Conservation (phyloP, 2,113 vertebrate species). For the Mesembrinibis cayennensis region DNA sequence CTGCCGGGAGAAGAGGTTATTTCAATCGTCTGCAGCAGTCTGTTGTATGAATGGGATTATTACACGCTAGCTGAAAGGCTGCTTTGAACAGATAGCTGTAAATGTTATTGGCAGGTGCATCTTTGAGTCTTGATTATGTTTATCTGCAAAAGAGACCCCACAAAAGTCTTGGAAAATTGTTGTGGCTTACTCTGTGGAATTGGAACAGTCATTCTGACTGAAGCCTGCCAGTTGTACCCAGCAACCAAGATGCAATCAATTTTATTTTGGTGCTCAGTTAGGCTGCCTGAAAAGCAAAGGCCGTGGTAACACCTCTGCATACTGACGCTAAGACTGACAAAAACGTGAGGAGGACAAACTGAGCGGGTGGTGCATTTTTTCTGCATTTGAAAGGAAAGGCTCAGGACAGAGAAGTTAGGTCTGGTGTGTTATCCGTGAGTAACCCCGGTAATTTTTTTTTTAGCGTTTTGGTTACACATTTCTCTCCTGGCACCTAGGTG, state of each 20-base stretch:
- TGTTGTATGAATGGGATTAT: not conserved
- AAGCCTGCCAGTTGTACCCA: not conserved
- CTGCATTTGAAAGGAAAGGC: not conserved
- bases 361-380: fast-evolving
- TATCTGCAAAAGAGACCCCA: not conserved
- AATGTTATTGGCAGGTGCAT: not conserved
- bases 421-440: not conserved
- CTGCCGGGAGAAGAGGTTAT: not conserved
- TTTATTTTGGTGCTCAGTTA: not conserved
- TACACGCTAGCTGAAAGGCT: not conserved
- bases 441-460: not conserved
- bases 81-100: not conserved
- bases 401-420: not conserved
- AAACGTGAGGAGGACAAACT: not conserved
- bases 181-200: not conserved
- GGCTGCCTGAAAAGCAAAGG: not conserved
- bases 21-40: not conserved
- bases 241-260: not conserved
- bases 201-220: not conserved
- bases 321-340: not conserved
- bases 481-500: not conserved
- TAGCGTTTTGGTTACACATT: not conserved
- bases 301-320: not conserved
- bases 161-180: not conserved
- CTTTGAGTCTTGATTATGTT: not conserved